Conservation (phyloP, 2,113 vertebrate genomes). For the Grallaria varia region DNA sequence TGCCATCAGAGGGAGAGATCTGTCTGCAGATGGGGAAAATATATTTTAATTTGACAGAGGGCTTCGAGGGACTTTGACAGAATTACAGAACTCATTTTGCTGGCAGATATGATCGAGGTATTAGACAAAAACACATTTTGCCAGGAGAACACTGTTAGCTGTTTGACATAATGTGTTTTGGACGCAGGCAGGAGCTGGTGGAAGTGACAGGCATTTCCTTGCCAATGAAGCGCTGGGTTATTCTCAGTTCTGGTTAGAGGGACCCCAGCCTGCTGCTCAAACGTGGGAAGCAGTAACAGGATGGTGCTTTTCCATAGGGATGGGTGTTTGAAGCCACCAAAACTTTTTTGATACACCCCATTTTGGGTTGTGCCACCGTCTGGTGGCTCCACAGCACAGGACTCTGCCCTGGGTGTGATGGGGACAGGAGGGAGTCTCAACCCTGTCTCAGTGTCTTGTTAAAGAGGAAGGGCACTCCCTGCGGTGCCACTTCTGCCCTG, state of each 20-base stretch:
- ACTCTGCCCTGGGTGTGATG: too few species aligned
- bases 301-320: background rate
- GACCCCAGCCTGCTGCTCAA: background rate
- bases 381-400: background rate
- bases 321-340: background rate
- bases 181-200: background rate
- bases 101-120: conserved; percentile 30
- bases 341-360: background rate
- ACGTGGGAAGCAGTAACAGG: fast-evolving
- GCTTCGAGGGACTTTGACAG: conserved; percentile 58
- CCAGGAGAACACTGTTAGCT: background rate
- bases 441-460: too few species aligned
- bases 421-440: background rate
- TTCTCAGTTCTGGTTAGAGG: background rate
- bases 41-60: conserved; percentile 58
- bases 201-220: background rate
- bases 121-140: conserved; percentile 19
- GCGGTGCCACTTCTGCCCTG: background rate
- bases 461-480: too few species aligned
- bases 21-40: background rate
- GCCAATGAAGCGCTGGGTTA: background rate
- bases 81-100: conserved; percentile 66
- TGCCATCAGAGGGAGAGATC: conserved; percentile 60
- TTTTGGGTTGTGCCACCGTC: too few species aligned
- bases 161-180: background rate